Base-by-base conservation (phyloP, 2,888 invertebrate species). In the Dasypogon diadema region DNA sequence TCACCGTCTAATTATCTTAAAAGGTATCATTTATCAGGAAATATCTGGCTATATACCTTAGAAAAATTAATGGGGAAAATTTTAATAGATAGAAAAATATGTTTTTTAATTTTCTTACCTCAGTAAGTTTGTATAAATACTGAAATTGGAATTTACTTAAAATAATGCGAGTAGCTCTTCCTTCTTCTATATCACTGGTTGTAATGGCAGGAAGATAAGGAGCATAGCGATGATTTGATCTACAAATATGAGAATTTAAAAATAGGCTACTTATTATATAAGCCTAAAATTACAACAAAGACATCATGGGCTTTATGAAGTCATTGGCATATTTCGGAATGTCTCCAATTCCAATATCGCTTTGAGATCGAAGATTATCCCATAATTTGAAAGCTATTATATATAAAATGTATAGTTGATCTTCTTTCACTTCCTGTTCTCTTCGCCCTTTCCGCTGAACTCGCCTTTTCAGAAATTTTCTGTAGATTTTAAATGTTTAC, bases 331-430 rank as follows among this genome's bases (percentile, higher is more conserved):
- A 56, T 56, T 55, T 42, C 1, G 37, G 14, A 2, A 73, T 42
- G 12, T 56, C 26, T 1, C 2, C 10, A 24, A 42, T 16, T 18
- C 22, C 37, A 14, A 8, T n/a, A 1, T 21, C 42, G 1, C 22
- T 37, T 2, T 42, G 21, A 22, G 46, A 46, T 16, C 46, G 65
- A 46, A 46, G 46, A 8, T 3, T 12, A 22, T 65, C 65, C 48
- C 21, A 65, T 10, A 24, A 14, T 21, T 65, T 65, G 8, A 65
- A 65, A 24, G 65, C 65, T 14, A 65, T 46, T 21, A 65, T 65
- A n/a, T 65, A 65, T 12, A 65, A 24, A 46, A 65, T 65, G 10
- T 48, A 65, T n/a, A 65, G 46, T 12, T 65, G 65, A 48, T 65
- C 48, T 14, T 22, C 65, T 21, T 48, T 65, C n/a, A n/a, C 46